These are phyloP conservation scores for Corythornis vintsioides DNA, from an alignment of 2,113 vertebrate genomes.

Conservation along the genomic window DNA sequence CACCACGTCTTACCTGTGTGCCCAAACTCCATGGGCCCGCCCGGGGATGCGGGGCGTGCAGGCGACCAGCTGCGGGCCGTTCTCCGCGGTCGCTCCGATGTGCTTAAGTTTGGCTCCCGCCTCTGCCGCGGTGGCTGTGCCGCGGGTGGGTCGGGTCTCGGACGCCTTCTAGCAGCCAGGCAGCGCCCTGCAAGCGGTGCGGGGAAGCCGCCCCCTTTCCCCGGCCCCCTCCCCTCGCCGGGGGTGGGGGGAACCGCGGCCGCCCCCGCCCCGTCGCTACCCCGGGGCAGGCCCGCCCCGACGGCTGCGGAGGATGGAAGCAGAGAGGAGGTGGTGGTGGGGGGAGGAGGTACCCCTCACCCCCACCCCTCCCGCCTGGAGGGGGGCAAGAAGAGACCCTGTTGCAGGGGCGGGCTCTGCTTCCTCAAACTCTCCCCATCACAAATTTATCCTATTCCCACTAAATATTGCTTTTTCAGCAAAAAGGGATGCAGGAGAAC, in stretches of 20 bases:
- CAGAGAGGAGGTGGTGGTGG: too few relatives aligned
- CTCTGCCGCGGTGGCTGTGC: conserved; percentile 1
- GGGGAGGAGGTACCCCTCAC: not conserved
- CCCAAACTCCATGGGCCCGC: not conserved
- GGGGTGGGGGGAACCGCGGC: not conserved
- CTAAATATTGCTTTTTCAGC: not conserved
- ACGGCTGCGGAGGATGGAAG: not conserved
- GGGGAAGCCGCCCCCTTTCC: conserved; percentile 8
- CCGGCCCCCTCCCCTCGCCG: not conserved
- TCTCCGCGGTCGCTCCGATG: not conserved
- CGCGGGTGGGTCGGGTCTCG: conserved; percentile 37
- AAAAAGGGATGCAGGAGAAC: not conserved
- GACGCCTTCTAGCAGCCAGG: conserved; percentile 56
- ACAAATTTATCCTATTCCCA: not conserved
- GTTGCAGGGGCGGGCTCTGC: not conserved
- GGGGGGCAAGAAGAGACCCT: not conserved
- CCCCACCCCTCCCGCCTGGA: not conserved
- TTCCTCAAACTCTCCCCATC: not conserved
- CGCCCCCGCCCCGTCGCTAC: not conserved
- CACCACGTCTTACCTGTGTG: not conserved
- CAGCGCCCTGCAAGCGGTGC: conserved; percentile 27
- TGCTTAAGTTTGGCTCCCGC: not conserved
- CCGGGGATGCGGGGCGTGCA: not conserved
- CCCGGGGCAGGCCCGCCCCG: not conserved
- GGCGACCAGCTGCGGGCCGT: not conserved